Conservation (phyloP, 2,888 invertebrate species). For the Aproaerema taeniolella region DNA sequence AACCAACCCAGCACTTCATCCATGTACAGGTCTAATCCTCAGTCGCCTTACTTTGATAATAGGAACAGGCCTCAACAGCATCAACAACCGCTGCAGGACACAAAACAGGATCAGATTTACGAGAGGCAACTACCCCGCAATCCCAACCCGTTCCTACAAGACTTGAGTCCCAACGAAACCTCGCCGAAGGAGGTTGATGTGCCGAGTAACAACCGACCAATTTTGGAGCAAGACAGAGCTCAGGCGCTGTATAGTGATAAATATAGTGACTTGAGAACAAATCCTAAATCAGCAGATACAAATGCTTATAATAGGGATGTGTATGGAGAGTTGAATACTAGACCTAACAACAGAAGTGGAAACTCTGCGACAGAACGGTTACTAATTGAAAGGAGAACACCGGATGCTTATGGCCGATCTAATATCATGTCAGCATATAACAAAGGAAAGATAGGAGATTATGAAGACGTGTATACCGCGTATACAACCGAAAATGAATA, state of each 20-base stretch:
- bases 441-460: slow-evolving; percentile 78
- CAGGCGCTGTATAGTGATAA: slow-evolving; percentile 36
- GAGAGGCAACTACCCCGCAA: slow-evolving; percentile 49
- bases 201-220: slow-evolving; percentile 28
- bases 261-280: slow-evolving; percentile 36
- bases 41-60: slow-evolving; percentile 70
- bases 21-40: slow-evolving; percentile 61
- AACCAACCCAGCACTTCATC: slow-evolving; percentile 51
- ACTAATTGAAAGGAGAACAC: slow-evolving; percentile 83
- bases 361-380: slow-evolving; percentile 53
- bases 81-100: slow-evolving; percentile 36
- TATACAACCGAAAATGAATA: slow-evolving; percentile 53
- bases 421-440: slow-evolving; percentile 59
- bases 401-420: slow-evolving; percentile 88
- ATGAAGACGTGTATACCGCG: slow-evolving; percentile 84
- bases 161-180: slow-evolving; percentile 37
- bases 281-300: slow-evolving; percentile 33
- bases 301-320: slow-evolving; percentile 49
- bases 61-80: slow-evolving; percentile 54
- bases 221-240: slow-evolving; percentile 32
- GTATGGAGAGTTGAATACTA: slow-evolving; percentile 52
- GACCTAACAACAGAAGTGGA: slow-evolving; percentile 37
- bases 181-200: slow-evolving; percentile 33
- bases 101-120: slow-evolving; percentile 47
- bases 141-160: slow-evolving; percentile 58